phyloP scores from a whole-genome alignment of 1,140 invertebrate genomes.

The Helicoverpa zea region DNA sequence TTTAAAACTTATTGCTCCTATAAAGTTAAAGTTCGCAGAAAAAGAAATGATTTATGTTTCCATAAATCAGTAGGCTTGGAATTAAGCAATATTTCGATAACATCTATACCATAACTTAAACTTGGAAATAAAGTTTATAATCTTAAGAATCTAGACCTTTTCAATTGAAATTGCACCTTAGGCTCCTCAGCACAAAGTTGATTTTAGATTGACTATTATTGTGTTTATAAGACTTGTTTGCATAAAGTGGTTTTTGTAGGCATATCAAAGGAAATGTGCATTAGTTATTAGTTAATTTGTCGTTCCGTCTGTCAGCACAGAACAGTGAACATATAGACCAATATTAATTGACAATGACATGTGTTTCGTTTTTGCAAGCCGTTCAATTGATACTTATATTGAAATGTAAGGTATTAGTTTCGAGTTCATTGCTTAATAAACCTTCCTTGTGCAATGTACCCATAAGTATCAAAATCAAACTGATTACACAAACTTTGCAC shows the following conservation, averaged over 20 bases:
- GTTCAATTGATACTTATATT: too few relatives aligned
- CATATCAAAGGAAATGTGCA: neutral
- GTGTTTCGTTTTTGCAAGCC: neutral
- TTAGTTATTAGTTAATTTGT: slow-evolving; percentile 1
- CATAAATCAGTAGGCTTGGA: slow-evolving; percentile 39
- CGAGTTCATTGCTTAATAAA: neutral
- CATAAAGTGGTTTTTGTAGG: neutral
- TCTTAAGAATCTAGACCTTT: neutral
- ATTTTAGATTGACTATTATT: neutral
- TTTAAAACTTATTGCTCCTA: slow-evolving; percentile 22
- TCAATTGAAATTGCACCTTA: neutral
- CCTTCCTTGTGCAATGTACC: too few relatives aligned
- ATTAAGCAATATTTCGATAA: slow-evolving; percentile 38
- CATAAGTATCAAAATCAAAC: too few relatives aligned
- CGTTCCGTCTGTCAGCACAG: slow-evolving; percentile 10
- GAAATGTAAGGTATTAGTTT: too few relatives aligned
- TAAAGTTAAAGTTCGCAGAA: slow-evolving; percentile 31
- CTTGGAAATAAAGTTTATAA: neutral
- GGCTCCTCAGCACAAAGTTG: neutral
- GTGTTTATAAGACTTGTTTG: neutral
- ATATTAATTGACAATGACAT: slow-evolving; percentile 3
- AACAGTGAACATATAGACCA: neutral
- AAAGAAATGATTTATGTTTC: slow-evolving; percentile 20
- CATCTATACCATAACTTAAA: slow-evolving; percentile 22
- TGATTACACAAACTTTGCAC: too few relatives aligned